Percentiles rank a stretch among this genome's conserved stretches.
Conservation (phyloP, 2,888 invertebrate species). For the Creontiades dilutus region DNA sequence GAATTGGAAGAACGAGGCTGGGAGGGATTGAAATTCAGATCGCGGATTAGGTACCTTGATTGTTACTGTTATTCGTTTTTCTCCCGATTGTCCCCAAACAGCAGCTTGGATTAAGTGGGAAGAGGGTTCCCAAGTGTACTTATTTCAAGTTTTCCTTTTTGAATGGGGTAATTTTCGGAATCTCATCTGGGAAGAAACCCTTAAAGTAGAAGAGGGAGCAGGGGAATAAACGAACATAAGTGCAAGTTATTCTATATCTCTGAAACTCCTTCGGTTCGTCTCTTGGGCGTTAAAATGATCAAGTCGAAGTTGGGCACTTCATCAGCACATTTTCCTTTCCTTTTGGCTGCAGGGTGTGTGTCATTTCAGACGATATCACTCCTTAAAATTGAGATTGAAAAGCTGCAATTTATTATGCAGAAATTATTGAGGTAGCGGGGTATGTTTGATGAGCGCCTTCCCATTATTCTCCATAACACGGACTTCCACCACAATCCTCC, state of each 20-base stretch:
- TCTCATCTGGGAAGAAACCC: not conserved
- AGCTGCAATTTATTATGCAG: too few species aligned
- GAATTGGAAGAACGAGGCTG: constrained; percentile 51
- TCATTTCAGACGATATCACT: too few species aligned
- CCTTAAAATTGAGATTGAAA: too few species aligned
- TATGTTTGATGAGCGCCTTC: not conserved
- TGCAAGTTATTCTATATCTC: too few species aligned
- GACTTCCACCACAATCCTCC: not conserved
- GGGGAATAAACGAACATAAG: too few species aligned
- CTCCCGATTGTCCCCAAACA: constrained; percentile 25
- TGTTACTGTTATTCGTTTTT: constrained; percentile 65
- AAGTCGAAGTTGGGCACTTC: too few species aligned
- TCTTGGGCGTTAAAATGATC: too few species aligned
- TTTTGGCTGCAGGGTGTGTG: too few species aligned
- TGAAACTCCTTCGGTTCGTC: too few species aligned
- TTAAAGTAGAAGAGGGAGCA: not conserved
- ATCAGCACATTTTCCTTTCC: too few species aligned
- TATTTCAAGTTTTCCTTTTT: not conserved
- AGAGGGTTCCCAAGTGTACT: not conserved
- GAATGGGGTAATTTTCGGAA: not conserved
- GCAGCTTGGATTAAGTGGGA: constrained; percentile 46
- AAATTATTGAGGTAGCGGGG: too few species aligned
- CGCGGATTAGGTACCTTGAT: constrained; percentile 59
- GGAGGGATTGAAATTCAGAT: constrained; percentile 65
- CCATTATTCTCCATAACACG: not conserved